Evolutionary conservation across 2,797 vertebrate species (phyloP).

Genomic region (Epinephelus malabaricus): DNA sequence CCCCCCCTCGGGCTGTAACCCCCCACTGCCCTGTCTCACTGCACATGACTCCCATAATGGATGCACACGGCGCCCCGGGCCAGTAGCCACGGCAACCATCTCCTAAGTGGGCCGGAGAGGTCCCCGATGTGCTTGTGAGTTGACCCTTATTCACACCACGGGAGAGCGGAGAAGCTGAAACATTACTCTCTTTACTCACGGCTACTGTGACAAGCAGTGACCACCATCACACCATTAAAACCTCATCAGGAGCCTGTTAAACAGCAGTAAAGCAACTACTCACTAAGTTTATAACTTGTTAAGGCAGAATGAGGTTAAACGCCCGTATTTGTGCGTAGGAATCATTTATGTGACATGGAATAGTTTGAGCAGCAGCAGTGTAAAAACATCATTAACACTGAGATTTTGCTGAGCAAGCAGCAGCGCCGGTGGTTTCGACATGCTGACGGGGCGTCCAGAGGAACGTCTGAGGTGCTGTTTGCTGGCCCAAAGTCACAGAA

Average conservation of each 20-base stretch:
- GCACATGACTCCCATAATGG: slow-evolving; percentile 76
- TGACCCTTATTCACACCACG: slow-evolving; percentile 68
- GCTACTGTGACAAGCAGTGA: slow-evolving; percentile 26
- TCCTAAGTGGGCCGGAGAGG: slow-evolving; percentile 72
- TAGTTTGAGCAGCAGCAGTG: slow-evolving; percentile 22
- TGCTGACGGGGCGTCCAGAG: slow-evolving; percentile 70
- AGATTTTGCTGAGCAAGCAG: slow-evolving; percentile 66
- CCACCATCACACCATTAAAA: slow-evolving; percentile 39
- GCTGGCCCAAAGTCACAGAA: slow-evolving; percentile 48
- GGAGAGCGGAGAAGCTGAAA: slow-evolving; percentile 28
- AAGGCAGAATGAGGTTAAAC: slow-evolving; percentile 8
- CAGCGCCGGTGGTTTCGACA: slow-evolving; percentile 56
- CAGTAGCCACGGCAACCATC: slow-evolving; percentile 78
- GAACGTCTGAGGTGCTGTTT: slow-evolving; percentile 45
- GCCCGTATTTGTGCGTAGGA: slow-evolving; percentile 14
- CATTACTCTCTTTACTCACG: slow-evolving; percentile 23
- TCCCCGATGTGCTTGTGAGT: slow-evolving; percentile 43
- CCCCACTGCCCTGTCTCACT: slow-evolving; percentile 52
- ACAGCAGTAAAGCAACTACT: slow-evolving; percentile 22
- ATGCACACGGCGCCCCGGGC: slow-evolving; percentile 67
- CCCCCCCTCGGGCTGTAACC: slow-evolving; percentile 42
- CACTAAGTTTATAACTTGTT: neutral
- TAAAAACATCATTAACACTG: slow-evolving; percentile 66
- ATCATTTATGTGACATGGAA: slow-evolving; percentile 48
- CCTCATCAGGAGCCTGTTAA: slow-evolving; percentile 40